Base-by-base conservation (phyloP, 2,113 vertebrate species). In the Capreolus pygargus region DNA sequence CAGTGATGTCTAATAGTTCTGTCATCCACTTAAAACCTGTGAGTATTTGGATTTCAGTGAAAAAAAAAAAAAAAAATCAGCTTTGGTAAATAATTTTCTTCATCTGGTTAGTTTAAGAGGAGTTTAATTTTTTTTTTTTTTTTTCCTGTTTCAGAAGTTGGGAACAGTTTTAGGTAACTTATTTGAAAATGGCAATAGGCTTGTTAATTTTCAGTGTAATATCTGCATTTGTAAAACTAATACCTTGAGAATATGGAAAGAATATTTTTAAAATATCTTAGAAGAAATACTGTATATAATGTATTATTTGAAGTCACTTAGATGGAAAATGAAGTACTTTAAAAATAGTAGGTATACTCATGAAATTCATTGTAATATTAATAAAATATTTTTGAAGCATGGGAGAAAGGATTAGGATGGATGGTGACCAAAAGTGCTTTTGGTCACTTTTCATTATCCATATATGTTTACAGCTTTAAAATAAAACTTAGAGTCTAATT, bases 1-100 rank as follows among this genome's bases (percentile, higher is more conserved):
- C 99, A 2, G 99, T 99, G 98, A 99, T 99, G 99, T 99, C 99
- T 97, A 99, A 99, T 98, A 99, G 99, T 98, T 99, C 99, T 60
- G 99, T 99, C 98, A 99, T 99, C 97, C 99, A 99, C 96, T 99
- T 99, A 98, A 99, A 99, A 98, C 99, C 99, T 96, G 99, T 99
- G 98, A 98, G 99, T 98, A 2, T 45, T 45, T 94, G 7, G 0
- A 64, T 95, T 97, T 85, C 43, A 70, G 11, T 76, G 61, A 74
- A 86, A 93, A 61, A 58, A 79, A 39, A 74, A 86, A 93, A 61
- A 58, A 79, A 39, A 3, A 12, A 55, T 17, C 30, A 86, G 93
- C 43, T 97, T 96, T 94, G 13, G 5, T 78, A 82, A 95, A 52
- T 91, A 58, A 86, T 91, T 97, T 91, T 82, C 13, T 89, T 94